phyloP scores from a whole-genome alignment of 2,797 vertebrate species.

The Halcyon chelicuti region DNA sequence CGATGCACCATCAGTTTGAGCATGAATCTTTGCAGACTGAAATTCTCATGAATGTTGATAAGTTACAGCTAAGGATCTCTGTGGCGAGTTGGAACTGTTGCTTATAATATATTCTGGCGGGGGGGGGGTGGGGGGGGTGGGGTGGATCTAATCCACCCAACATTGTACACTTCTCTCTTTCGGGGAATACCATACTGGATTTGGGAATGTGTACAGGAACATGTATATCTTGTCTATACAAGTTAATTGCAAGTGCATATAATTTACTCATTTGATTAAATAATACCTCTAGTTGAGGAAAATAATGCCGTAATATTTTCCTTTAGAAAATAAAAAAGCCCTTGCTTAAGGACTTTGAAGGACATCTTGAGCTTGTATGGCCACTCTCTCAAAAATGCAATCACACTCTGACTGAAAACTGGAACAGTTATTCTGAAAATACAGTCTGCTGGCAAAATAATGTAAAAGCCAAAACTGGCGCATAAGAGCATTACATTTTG shows the following conservation, averaged over 20 bases:
- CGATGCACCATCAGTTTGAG: neutral
- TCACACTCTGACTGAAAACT: neutral
- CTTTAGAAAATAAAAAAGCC: neutral
- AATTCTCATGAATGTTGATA: neutral
- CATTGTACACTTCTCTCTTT: neutral
- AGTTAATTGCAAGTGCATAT: neutral
- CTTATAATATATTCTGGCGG: neutral
- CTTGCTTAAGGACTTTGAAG: neutral
- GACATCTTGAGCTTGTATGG: neutral
- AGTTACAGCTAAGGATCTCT: neutral
- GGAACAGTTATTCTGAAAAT: neutral
- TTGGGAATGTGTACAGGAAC: neutral
- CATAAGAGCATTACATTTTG: neutral
- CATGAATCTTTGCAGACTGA: neutral
- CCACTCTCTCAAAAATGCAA: neutral
- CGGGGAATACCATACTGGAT: neutral
- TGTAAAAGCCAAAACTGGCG: neutral
- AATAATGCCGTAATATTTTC: neutral
- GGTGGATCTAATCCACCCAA: neutral
- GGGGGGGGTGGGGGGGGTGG: neutral
- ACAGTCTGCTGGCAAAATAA: neutral
- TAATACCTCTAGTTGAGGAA: neutral
- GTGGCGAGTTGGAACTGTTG: neutral
- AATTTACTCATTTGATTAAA: neutral
- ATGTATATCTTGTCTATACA: neutral